phyloP scores from a whole-genome alignment of 1,140 invertebrate species.

The Nasonia longicornis region DNA sequence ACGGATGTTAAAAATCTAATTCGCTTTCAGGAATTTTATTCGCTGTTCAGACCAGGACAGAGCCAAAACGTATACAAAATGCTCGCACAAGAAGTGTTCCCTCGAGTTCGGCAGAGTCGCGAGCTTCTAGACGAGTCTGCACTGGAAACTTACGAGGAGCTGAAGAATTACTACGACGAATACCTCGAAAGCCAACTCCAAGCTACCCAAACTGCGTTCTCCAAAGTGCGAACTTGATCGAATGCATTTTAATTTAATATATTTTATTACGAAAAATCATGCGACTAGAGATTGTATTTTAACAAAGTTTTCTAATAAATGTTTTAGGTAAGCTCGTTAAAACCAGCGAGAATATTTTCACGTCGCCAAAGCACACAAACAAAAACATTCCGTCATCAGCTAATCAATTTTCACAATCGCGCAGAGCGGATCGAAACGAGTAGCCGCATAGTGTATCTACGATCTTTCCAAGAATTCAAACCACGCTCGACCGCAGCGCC shows the following conservation, averaged over 20 bases:
- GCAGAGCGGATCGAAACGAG: neutral
- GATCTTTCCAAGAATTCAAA: neutral
- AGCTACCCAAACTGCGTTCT: neutral
- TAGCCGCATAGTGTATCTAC: neutral
- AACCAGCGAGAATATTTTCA: no score
- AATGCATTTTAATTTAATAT: no score
- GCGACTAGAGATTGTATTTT: no score
- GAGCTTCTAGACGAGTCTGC: neutral
- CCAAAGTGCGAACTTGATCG: neutral
- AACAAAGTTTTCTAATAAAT: no score
- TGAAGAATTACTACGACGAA: neutral
- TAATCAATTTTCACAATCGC: no score
- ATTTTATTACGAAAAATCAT: no score
- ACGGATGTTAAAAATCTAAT: neutral
- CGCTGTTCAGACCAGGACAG: neutral
- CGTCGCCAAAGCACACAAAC: no score
- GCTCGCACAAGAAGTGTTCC: neutral
- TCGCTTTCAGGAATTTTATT: constrained; percentile 13
- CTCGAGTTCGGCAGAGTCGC: neutral
- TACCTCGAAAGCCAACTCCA: neutral
- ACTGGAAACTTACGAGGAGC: neutral
- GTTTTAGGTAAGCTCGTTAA: no score
- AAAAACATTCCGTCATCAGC: no score
- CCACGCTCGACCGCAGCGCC: neutral
- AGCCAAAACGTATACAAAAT: neutral